Conservation (phyloP, 2,797 vertebrate genomes). For the Taenioides sp. region DNA sequence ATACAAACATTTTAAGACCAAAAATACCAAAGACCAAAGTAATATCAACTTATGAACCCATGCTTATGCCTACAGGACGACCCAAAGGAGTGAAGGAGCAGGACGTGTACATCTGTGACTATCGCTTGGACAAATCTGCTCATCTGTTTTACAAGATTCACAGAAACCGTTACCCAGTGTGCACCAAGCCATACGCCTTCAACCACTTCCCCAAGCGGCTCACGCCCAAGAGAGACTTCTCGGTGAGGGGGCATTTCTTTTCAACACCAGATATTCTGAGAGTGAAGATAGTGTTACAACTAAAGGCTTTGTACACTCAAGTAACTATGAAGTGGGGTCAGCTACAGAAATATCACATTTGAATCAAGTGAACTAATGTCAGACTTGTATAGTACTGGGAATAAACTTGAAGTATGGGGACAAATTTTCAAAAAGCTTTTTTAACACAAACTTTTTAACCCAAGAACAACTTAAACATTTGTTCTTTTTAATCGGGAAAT, state of each 20-base stretch:
- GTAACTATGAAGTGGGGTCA: not conserved
- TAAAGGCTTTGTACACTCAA: not conserved
- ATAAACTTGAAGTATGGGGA: not conserved
- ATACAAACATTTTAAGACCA: too few species aligned
- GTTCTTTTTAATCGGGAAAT: too few species aligned
- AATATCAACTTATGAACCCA: not conserved
- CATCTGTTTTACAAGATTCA: slow-evolving; percentile 99
- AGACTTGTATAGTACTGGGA: not conserved
- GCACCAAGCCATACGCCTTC: slow-evolving; percentile 97
- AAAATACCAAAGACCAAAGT: too few species aligned
- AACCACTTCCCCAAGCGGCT: slow-evolving; percentile 97
- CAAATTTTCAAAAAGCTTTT: not conserved
- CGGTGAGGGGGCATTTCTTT: slow-evolving; percentile 76
- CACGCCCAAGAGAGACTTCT: slow-evolving; percentile 95
- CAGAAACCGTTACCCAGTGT: slow-evolving; percentile 94
- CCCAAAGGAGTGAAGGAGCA: slow-evolving; percentile 95
- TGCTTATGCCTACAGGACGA: slow-evolving; percentile 78
- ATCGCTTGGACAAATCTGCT: slow-evolving; percentile 96
- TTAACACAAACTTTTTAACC: not conserved
- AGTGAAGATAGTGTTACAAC: slow-evolving; percentile 29
- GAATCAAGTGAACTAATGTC: slow-evolving; percentile 12
- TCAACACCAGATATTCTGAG: slow-evolving; percentile 35
- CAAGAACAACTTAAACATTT: too few species aligned
- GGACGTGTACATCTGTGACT: slow-evolving; percentile 98
- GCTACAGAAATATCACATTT: not conserved